Base-by-base conservation (phyloP, 2,113 vertebrate species). In the Regulus satrapa region DNA sequence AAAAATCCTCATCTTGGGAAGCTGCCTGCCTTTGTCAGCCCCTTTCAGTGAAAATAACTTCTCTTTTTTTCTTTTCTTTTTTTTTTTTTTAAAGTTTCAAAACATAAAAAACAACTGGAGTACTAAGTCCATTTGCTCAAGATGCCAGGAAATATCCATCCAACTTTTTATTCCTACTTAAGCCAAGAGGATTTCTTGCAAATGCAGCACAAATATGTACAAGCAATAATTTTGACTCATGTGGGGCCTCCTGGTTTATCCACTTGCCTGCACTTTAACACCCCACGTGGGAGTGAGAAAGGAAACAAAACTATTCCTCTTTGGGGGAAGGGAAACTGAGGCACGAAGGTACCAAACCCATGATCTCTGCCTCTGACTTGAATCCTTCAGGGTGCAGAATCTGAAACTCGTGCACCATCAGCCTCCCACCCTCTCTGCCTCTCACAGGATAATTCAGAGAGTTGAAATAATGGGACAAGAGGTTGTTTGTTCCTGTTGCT, bases 401-500 rank as follows among this genome's bases (percentile, higher is more conserved):
- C 3, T 43, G 36, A 88, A n/a, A 40, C 18, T 24, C 0, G 0
- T 25, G 62, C 56, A 48, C 52, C 48, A 15, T 26, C 64, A 71
- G 68, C 29, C 61, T 77, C 77, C 29, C 0, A 7, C 69, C 51
- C 43, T 21, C 76, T 63, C 36, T 82, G 51, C 45, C 21, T 87
- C 71, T 54, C 63, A 16, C 16, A 34, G 54, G 25, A 10, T 19
- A 83, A 58, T 29, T 61, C 38, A 92, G 54, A 83, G 76, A 58
- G 82, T 18, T 73, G 62, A 62, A 83, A 64, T 49, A 66, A 66
- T 29, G 3, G 26, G 67, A n/a, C 71, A 68, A 24, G 52, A 38
- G 71, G 21, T 16, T 93, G 72, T 90, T 96, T 92, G 88, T 92
- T 92, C 52, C 72, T 0, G 55, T 94, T 92, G 87, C 89, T 91